phyloP scores from a whole-genome alignment of 1,140 invertebrate species.

The Conus betulinus region DNA sequence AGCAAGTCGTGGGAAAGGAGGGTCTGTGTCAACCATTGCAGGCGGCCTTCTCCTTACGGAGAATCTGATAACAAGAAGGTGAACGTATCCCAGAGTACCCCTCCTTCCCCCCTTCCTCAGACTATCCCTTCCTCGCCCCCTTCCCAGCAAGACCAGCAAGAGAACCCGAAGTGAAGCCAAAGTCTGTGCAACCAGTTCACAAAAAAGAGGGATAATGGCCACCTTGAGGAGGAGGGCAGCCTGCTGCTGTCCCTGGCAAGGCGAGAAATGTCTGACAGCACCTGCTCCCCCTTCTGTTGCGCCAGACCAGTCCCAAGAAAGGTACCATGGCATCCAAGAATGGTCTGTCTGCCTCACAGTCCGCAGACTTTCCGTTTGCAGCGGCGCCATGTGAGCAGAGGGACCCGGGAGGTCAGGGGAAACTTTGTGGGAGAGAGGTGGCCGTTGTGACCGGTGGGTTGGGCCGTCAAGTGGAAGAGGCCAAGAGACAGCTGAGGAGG shows the following conservation, averaged over 20 bases:
- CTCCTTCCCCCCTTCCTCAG: neutral
- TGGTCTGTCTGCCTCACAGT: neutral
- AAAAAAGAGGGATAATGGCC: too few species aligned
- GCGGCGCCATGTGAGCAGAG: neutral
- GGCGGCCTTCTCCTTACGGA: neutral
- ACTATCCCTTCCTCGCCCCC: too few species aligned
- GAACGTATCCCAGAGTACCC: neutral
- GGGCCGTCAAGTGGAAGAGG: neutral
- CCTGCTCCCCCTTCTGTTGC: too few species aligned
- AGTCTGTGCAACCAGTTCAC: too few species aligned
- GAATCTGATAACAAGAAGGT: neutral
- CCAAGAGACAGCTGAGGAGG: neutral
- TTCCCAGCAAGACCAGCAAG: too few species aligned
- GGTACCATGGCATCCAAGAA: neutral
- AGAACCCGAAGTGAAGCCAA: too few species aligned
- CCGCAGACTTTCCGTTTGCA: neutral
- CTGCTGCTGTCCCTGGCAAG: too few species aligned
- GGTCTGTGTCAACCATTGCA: neutral
- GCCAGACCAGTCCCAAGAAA: too few species aligned
- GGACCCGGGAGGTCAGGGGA: neutral
- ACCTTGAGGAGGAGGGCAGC: too few species aligned
- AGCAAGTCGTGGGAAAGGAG: neutral
- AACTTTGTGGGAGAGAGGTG: neutral
- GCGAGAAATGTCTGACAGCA: too few species aligned
- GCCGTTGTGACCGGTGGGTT: neutral